Evolutionary conservation across 2,113 vertebrate genomes (phyloP), one percentile per base, ranked within the genome.

Genomic region (Electrona antarctica): DNA sequence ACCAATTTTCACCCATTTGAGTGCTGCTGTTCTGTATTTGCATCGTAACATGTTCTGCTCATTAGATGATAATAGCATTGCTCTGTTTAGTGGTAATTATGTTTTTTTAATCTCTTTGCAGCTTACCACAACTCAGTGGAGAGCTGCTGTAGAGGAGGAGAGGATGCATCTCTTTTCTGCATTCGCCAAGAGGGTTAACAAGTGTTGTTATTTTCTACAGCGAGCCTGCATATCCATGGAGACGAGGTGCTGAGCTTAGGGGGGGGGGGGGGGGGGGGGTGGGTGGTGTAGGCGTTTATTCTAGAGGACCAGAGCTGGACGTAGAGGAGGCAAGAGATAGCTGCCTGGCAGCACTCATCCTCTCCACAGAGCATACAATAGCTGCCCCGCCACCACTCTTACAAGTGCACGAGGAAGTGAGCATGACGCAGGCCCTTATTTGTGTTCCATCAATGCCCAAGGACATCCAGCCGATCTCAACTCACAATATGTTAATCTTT

Each of bases 141-240:
- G 49, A 74, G 68, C 68, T 60, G 59, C 6, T 64, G 33, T 41
- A 29, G 61, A 68, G 62, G 47, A 58, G 60, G 60, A 21, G 51
- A 68, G 63, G 15, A 9, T 5, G 11, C 67, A 15, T 60, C 48
- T 45, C 71, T 66, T 75, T 78, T 76, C 41, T 13, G 46, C 74
- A 67, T 15, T 2, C 52, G 71, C 79, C 66, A 83, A 64, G 73
- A 86, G 84, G 81, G 81, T 87, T 77, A 89, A n/a, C n/a, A n/a
- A 88, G 84, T 66, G 82, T 61, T 88, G 80, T 86, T 88, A 73
- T 89, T 89, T 89, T 81, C 83, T 77, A 83, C 64, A 74, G 73
- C 74, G 61, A 81, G 77, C 68, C 80, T 76, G 77, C 64, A 92
- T 93, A 89, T 88, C 92, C 92, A 94, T 93, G 90, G 91, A 85